These are phyloP conservation scores for Mythimna ferrago DNA, from an alignment of 2,888 invertebrate genomes.

Conservation along the genomic window DNA sequence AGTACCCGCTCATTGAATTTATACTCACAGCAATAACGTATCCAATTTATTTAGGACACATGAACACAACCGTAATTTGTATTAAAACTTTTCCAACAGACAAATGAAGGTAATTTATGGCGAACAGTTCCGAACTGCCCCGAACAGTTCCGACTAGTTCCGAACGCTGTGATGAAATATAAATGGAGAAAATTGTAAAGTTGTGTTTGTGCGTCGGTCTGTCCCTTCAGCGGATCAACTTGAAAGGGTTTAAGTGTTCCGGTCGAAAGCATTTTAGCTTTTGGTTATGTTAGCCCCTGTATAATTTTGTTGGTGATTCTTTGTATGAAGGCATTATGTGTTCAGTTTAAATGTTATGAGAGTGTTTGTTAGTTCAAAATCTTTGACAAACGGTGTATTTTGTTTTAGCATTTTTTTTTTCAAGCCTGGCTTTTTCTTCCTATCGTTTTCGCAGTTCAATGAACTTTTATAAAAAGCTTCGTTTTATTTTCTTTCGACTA, in stretches of 20 bases:
- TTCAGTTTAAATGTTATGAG: conserved; percentile 32
- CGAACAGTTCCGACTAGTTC: conserved; percentile 56
- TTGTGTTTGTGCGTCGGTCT: conserved; percentile 67
- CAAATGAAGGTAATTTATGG: conserved; percentile 71
- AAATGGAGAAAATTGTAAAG: conserved; percentile 76
- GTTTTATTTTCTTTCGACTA: background rate
- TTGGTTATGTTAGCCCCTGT: conserved; percentile 64
- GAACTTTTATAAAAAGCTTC: background rate
- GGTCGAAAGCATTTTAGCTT: conserved; percentile 71
- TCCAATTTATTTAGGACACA: conserved; percentile 58
- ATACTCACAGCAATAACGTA: conserved; percentile 43
- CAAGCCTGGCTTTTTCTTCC: background rate
- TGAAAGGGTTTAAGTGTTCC: conserved; percentile 76
- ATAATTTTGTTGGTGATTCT: conserved; percentile 66
- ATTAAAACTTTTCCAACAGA: conserved; percentile 65
- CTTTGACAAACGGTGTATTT: conserved; percentile 19
- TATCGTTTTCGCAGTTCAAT: background rate
- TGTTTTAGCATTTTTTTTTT: conserved; percentile 2
- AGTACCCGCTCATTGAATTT: conserved; percentile 55
- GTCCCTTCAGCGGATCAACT: conserved; percentile 66
- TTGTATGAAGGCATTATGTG: conserved; percentile 36
- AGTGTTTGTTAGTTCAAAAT: conserved; percentile 19
- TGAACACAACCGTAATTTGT: conserved; percentile 64
- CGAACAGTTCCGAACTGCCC: conserved; percentile 52
- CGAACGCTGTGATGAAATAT: conserved; percentile 72